These are phyloP conservation scores for Sebastes hubbsi DNA, from an alignment of 2,797 vertebrate genomes.

Conservation along the genomic window DNA sequence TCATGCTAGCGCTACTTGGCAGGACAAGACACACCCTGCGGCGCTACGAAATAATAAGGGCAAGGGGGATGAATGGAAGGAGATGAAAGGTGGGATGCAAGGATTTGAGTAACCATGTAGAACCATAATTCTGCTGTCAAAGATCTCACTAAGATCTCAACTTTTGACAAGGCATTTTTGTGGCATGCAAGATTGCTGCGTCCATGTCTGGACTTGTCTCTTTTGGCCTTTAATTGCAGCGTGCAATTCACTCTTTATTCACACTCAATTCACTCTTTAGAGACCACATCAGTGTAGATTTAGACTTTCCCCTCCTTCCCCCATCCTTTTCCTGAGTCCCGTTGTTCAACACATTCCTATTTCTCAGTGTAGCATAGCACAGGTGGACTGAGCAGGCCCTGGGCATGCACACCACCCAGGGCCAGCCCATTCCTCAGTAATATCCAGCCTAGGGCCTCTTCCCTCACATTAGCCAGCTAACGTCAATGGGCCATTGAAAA, in stretches of 20 bases:
- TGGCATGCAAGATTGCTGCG: background rate
- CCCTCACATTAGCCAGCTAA: slow-evolving; percentile 65
- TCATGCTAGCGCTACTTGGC: slow-evolving; percentile 45
- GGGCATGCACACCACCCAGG: slow-evolving; percentile 65
- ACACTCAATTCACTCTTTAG: slow-evolving; percentile 16
- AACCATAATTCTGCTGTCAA: background rate
- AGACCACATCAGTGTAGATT: slow-evolving; percentile 35
- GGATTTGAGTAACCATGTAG: background rate
- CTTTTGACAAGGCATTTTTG: background rate
- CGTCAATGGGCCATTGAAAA: slow-evolving; percentile 77
- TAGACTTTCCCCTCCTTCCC: slow-evolving; percentile 8
- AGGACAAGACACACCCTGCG: slow-evolving; percentile 22
- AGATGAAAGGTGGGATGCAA: background rate
- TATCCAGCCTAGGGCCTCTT: slow-evolving; percentile 72
- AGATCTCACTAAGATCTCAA: background rate
- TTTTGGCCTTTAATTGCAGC: slow-evolving; percentile 28
- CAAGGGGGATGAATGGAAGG: background rate
- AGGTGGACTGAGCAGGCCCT: slow-evolving; percentile 76
- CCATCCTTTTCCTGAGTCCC: slow-evolving; percentile 41
- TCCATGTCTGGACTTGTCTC: slow-evolving; percentile 14
- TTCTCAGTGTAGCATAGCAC: slow-evolving; percentile 81
- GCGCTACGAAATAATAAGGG: background rate
- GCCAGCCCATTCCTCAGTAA: slow-evolving; percentile 76
- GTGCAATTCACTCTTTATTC: slow-evolving; percentile 7
- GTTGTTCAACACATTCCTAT: slow-evolving; percentile 80